These are phyloP conservation scores for Charina bottae DNA, from an alignment of 2,113 vertebrate genomes.

Conservation along the genomic window DNA sequence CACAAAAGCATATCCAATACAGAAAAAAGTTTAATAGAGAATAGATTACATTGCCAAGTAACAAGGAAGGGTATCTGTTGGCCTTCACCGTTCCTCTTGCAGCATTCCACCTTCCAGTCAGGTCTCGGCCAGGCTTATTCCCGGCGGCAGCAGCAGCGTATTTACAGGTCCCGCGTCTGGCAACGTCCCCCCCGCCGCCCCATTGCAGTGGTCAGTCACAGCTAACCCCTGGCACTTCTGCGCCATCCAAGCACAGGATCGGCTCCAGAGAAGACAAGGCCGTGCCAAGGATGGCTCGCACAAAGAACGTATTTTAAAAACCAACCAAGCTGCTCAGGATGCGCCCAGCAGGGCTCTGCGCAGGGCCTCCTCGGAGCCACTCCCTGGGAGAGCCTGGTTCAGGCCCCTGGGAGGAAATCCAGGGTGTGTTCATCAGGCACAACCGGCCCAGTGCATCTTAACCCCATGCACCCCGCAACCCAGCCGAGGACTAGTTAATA, in stretches of 20 bases:
- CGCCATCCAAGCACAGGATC: neutral
- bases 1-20: constrained; percentile 51
- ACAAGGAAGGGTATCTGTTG: neutral
- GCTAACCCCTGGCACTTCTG: neutral
- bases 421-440: neutral
- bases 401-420: too few relatives aligned
- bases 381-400: too few relatives aligned
- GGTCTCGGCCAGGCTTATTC: neutral
- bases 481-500: neutral
- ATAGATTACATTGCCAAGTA: constrained; percentile 11
- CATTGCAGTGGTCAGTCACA: neutral
- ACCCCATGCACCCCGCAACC: neutral
- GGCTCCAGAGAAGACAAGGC: neutral
- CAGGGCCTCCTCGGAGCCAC: neutral
- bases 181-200: neutral
- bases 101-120: neutral
- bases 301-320: neutral
- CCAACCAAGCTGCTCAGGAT: neutral
- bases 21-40: constrained; percentile 60
- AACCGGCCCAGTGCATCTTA: neutral
- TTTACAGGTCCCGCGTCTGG: neutral
- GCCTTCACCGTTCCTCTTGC: neutral
- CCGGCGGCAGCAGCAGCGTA: neutral
- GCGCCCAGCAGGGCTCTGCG: too few relatives aligned
- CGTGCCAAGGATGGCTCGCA: neutral